These are phyloP conservation scores for Oenanthe melanoleuca DNA, from an alignment of 2,113 vertebrate genomes.

Conservation along the genomic window DNA sequence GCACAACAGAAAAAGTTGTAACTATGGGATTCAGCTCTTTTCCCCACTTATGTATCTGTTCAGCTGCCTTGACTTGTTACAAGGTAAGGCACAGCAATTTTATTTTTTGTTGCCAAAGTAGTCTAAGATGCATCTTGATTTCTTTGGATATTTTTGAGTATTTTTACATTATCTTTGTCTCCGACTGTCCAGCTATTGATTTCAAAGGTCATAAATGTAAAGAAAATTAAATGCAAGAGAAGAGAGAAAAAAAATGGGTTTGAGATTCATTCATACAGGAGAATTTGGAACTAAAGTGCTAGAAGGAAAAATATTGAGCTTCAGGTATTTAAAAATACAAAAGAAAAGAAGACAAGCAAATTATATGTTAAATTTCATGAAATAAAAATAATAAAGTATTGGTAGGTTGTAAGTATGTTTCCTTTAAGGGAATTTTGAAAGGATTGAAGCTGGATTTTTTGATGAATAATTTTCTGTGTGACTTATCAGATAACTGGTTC, in stretches of 20 bases:
- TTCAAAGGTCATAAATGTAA: background rate
- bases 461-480: slow-evolving; percentile 3
- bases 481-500: background rate
- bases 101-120: background rate
- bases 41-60: background rate
- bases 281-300: background rate
- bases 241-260: background rate
- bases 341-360: background rate
- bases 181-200: background rate
- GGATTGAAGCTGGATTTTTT: background rate
- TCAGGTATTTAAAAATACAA: background rate
- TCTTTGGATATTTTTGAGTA: background rate
- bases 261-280: background rate
- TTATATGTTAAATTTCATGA: background rate
- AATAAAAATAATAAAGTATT: background rate
- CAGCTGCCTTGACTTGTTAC: background rate
- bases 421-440: background rate
- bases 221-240: background rate
- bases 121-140: background rate
- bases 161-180: background rate
- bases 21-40: background rate
- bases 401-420: background rate
- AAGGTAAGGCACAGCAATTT: background rate
- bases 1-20: background rate
- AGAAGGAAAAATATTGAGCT: background rate